A percentile compares a stretch with the other conserved stretches of the same genome.
phyloP scores from a whole-genome alignment of 1,140 invertebrate species.

The Leptopilina boulardi region DNA sequence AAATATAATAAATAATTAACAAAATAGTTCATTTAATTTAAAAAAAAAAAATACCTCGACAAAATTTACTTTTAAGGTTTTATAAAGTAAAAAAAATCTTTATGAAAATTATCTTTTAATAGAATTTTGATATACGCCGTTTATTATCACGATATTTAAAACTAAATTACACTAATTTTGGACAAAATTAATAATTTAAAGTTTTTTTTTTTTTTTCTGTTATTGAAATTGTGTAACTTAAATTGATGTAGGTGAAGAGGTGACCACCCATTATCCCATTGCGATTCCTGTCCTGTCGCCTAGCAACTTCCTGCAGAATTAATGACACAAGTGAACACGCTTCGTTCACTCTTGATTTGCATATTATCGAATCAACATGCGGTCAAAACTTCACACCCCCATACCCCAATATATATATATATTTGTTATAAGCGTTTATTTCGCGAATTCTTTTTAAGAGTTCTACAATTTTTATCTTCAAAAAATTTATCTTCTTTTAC shows the following conservation, averaged over 20 bases:
- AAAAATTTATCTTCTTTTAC: too few species aligned
- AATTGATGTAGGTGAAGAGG: not conserved
- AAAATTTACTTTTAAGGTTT: too few species aligned
- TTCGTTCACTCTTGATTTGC: not conserved
- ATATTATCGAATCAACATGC: not conserved
- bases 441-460: not conserved
- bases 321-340: slow-evolving; percentile 14
- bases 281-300: not conserved
- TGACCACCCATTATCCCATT: slow-evolving; percentile 2
- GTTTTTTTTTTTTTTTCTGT: not conserved
- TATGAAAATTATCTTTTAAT: too few species aligned
- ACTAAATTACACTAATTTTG: too few species aligned
- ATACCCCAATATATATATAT: too few species aligned
- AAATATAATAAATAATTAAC: too few species aligned
- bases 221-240: not conserved
- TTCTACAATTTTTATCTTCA: not conserved
- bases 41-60: too few species aligned
- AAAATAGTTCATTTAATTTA: too few species aligned
- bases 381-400: not conserved
- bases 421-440: not conserved
- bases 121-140: too few species aligned
- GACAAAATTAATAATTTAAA: too few species aligned
- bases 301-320: slow-evolving; percentile 10
- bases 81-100: too few species aligned
- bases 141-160: too few species aligned